phyloP scores from a whole-genome alignment of 2,113 vertebrate genomes.

The Malurus cyaneus region DNA sequence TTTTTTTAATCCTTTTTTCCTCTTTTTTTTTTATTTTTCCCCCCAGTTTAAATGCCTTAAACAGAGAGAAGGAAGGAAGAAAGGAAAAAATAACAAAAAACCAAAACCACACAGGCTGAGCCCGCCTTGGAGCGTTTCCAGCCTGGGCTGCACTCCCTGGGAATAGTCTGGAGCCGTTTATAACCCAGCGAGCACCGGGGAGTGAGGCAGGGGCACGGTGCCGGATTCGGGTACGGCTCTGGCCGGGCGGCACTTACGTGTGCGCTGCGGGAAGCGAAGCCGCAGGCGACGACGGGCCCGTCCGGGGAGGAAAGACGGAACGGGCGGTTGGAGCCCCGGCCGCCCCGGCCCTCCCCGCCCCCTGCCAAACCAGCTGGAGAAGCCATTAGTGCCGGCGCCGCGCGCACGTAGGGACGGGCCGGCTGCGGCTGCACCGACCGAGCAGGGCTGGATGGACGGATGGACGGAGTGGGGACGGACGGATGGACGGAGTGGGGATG shows the following conservation, averaged over 20 bases:
- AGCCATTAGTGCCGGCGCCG: conserved; percentile 67
- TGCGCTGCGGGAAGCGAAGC: neutral
- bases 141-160: conserved; percentile 32
- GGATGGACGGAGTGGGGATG: neutral
- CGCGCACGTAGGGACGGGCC: conserved; percentile 60
- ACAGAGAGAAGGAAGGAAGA: neutral
- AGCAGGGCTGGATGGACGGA: neutral
- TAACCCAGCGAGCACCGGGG: neutral
- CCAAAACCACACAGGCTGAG: neutral
- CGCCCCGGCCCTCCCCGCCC: conserved; percentile 65
- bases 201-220: neutral
- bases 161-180: neutral
- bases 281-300: neutral
- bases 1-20: neutral
- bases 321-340: conserved; percentile 16
- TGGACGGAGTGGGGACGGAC: neutral
- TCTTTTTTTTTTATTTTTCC: neutral
- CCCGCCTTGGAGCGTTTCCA: neutral
- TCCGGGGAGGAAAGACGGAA: neutral
- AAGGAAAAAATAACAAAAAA: neutral
- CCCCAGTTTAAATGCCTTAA: neutral
- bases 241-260: neutral
- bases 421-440: too few relatives aligned
- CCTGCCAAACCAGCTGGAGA: conserved; percentile 62
- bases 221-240: neutral